These are phyloP conservation scores for Drosophila greeni DNA, from an alignment of 2,888 invertebrate species.

Conservation along the genomic window DNA sequence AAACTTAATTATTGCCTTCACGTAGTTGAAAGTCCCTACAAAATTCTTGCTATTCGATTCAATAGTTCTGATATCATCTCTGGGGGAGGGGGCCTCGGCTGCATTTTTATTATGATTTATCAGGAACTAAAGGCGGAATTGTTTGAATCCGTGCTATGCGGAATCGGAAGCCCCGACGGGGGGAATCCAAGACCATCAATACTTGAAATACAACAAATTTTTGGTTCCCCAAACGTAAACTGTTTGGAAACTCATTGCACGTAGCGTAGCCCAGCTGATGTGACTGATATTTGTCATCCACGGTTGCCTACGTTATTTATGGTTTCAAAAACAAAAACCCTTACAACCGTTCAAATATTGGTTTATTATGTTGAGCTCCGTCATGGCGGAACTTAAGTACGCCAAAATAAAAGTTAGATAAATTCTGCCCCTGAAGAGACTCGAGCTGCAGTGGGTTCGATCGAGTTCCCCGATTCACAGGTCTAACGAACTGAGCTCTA, in stretches of 20 bases:
- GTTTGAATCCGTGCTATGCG: slow-evolving; percentile 29
- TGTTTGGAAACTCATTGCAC: slow-evolving; percentile 51
- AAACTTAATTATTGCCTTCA: slow-evolving; percentile 14
- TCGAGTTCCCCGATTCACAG: background rate
- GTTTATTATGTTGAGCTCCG: slow-evolving; percentile 23
- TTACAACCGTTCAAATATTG: slow-evolving; percentile 59
- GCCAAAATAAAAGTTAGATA: slow-evolving; percentile 1
- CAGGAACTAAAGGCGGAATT: slow-evolving; percentile 53
- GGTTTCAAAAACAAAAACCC: slow-evolving; percentile 13
- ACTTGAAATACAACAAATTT: slow-evolving; percentile 15
- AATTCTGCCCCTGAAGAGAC: background rate
- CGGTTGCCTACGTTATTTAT: slow-evolving; percentile 46
- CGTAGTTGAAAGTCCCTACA: slow-evolving; percentile 12
- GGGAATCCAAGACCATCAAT: slow-evolving; percentile 14
- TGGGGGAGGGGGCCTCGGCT: background rate
- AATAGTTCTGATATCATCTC: slow-evolving; percentile 11
- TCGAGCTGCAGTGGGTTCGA: background rate
- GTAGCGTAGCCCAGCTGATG: slow-evolving; percentile 40
- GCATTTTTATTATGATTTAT: slow-evolving; percentile 38
- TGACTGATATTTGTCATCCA: slow-evolving; percentile 46
- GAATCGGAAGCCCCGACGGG: slow-evolving; percentile 50
- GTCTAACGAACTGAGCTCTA: background rate
- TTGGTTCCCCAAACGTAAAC: slow-evolving; percentile 9
- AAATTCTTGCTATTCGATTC: slow-evolving; percentile 4
- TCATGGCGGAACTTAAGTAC: slow-evolving; percentile 4